phyloP scores from a whole-genome alignment of 2,888 invertebrate species.

The Nezara viridula region DNA sequence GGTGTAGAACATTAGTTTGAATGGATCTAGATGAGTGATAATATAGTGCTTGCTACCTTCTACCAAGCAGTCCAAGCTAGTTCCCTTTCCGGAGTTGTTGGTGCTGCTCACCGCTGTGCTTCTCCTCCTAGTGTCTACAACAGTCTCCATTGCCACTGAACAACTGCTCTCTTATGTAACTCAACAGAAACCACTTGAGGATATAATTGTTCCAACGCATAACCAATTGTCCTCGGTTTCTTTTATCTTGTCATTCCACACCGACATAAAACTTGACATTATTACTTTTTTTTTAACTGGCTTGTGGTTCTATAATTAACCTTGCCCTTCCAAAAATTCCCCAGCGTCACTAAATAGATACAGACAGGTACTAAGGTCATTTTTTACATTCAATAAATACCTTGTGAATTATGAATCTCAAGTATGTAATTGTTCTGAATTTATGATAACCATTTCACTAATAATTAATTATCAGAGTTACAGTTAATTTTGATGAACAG shows the following conservation, averaged over 20 bases:
- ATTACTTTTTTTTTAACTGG: background rate
- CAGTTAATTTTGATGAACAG: no score
- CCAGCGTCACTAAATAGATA: no score
- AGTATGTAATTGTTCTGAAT: no score
- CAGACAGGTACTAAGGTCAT: no score
- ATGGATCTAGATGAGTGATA: background rate
- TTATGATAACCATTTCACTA: no score
- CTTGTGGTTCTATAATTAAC: no score
- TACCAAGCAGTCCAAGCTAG: background rate
- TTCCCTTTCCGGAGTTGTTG: background rate
- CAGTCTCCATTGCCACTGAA: background rate
- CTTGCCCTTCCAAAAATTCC: no score
- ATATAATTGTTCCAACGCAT: background rate
- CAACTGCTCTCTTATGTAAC: background rate
- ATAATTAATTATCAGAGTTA: no score
- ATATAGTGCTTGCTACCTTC: background rate
- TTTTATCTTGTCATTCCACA: background rate
- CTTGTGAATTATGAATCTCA: no score
- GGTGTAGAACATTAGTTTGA: background rate
- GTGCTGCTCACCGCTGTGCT: background rate
- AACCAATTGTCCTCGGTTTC: background rate
- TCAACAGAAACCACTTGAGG: background rate
- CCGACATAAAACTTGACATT: background rate
- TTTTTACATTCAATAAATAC: no score
- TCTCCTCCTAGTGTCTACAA: background rate